Evolutionary conservation across 1,140 invertebrate genomes (phyloP).

Genomic region (Microplitis demolitor): DNA sequence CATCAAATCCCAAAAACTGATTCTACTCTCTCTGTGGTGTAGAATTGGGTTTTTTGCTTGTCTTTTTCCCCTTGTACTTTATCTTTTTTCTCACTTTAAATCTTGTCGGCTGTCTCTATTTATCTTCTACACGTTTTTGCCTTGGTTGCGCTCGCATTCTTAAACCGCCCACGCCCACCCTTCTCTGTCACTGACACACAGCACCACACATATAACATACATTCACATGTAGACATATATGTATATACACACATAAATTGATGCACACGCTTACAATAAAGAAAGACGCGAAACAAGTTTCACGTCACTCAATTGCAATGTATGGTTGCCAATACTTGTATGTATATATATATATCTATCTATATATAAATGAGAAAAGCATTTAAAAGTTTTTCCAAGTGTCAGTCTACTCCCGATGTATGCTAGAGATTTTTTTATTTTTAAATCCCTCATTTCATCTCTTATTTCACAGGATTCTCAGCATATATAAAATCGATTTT

Average conservation of each 20-base stretch:
- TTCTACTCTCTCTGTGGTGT: neutral
- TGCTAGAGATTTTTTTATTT: too few relatives aligned
- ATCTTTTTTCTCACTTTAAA: neutral
- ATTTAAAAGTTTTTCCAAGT: too few relatives aligned
- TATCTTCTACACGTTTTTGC: neutral
- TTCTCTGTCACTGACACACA: neutral
- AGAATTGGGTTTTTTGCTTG: too few relatives aligned
- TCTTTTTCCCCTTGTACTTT: neutral
- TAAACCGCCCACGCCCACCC: neutral
- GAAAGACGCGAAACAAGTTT: slow-evolving; percentile 7
- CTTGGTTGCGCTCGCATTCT: neutral
- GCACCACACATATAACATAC: neutral
- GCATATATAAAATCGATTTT: neutral
- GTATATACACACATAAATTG: neutral
- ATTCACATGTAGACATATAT: neutral
- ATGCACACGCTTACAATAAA: neutral
- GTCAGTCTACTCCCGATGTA: too few relatives aligned
- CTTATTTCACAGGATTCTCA: too few relatives aligned
- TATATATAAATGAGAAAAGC: too few relatives aligned
- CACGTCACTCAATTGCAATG: slow-evolving; percentile 11
- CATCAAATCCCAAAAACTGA: neutral
- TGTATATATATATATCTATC: too few relatives aligned
- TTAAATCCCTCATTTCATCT: too few relatives aligned
- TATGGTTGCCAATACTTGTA: neutral
- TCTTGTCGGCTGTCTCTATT: neutral